Evolutionary conservation across 2,113 vertebrate species (phyloP).

Genomic region (Tachysurus vachellii): DNA sequence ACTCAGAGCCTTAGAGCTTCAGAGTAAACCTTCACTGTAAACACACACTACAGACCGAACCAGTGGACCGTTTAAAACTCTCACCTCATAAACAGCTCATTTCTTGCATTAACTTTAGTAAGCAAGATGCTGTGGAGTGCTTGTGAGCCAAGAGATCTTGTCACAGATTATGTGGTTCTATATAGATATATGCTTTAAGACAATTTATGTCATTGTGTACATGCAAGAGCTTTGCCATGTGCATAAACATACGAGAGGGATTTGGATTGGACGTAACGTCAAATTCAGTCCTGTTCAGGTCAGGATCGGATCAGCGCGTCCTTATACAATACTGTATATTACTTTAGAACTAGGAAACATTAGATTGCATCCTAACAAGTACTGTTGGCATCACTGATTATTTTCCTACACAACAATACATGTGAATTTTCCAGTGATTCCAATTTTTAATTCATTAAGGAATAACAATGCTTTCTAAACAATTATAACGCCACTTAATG

Average conservation of each 20-base stretch:
- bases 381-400: no score
- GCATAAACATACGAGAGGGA: not conserved
- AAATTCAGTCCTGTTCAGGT: not conserved
- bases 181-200: not conserved
- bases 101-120: not conserved
- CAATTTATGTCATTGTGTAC: not conserved
- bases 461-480: not conserved
- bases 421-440: not conserved
- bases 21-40: not conserved
- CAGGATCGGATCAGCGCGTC: not conserved
- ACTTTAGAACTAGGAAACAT: no score
- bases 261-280: not conserved
- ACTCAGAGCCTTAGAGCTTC: constrained; percentile 5
- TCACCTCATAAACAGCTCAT: constrained; percentile 13
- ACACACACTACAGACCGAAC: not conserved
- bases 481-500: not conserved
- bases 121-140: not conserved
- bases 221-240: not conserved
- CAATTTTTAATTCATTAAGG: not conserved
- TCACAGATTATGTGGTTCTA: not conserved
- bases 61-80: not conserved
- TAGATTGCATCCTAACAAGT: no score
- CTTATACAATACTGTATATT: not conserved
- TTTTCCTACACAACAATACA: no score
- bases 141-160: not conserved